Conservation (phyloP, 1,140 invertebrate genomes). For the Drosophila virilis region DNA sequence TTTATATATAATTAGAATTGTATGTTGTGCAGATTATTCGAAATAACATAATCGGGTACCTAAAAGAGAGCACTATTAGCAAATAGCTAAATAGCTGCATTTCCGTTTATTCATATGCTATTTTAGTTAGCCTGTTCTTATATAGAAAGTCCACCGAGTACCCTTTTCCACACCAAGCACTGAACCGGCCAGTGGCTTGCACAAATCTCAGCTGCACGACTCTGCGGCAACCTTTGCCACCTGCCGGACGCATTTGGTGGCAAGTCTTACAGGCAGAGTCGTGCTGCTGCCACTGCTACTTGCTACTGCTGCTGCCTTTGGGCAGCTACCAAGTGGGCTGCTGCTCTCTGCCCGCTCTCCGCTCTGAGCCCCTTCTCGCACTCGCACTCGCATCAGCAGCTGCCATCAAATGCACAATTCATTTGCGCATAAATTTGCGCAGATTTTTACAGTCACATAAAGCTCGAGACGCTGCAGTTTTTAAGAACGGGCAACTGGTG, state of each 20-base stretch:
- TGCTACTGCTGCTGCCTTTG: neutral
- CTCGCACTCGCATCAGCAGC: slow-evolving; percentile 29
- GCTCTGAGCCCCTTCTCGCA: neutral
- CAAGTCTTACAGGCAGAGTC: slow-evolving; percentile 6
- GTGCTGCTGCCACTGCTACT: neutral
- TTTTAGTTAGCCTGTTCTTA: no score
- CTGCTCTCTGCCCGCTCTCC: neutral
- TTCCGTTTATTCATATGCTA: no score
- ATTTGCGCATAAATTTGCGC: slow-evolving; percentile 75
- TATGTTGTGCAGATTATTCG: no score
- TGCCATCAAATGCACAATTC: slow-evolving; percentile 76
- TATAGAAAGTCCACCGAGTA: neutral
- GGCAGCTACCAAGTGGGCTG: slow-evolving; percentile 14
- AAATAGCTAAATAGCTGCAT: no score
- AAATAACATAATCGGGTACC: no score
- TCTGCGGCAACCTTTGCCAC: slow-evolving; percentile 19
- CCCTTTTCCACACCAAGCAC: neutral
- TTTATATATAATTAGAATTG: no score
- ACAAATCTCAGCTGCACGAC: neutral
- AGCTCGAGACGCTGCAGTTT: slow-evolving; percentile 48
- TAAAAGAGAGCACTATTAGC: no score
- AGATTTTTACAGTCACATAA: slow-evolving; percentile 62
- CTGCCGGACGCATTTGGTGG: slow-evolving; percentile 18
- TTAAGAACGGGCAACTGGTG: slow-evolving; percentile 42
- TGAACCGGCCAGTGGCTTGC: neutral